These are phyloP conservation scores for Sinopyrophorus schimmeli DNA, from an alignment of 2,888 invertebrate genomes.

Conservation along the genomic window DNA sequence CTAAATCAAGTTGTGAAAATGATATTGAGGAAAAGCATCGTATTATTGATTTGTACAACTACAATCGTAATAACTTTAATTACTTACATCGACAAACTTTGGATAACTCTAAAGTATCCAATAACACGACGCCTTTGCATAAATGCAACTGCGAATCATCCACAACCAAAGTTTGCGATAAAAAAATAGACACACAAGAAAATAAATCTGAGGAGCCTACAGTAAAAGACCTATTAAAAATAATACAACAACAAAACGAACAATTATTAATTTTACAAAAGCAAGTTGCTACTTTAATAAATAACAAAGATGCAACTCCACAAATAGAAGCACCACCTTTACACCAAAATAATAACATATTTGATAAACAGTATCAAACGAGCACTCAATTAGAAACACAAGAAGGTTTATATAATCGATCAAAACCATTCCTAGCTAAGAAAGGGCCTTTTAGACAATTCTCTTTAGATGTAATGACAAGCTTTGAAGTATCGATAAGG, in stretches of 20 bases:
- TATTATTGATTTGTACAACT: conserved; percentile 19
- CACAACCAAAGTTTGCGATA: too few species aligned
- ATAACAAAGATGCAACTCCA: conserved; percentile 44
- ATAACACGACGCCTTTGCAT: neutral
- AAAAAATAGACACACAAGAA: too few species aligned
- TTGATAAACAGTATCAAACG: conserved; percentile 21
- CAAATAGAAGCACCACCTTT: conserved; percentile 37
- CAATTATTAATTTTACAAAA: conserved; percentile 66
- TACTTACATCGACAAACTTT: conserved; percentile 8
- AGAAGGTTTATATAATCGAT: conserved; percentile 36
- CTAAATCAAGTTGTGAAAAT: neutral
- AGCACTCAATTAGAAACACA: conserved; percentile 23
- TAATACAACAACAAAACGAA: conserved; percentile 69
- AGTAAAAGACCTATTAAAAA: conserved; percentile 64
- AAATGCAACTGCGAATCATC: too few species aligned
- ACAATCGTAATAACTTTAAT: conserved; percentile 33
- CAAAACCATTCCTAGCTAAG: conserved; percentile 48
- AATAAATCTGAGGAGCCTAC: conserved; percentile 62
- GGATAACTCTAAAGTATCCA: neutral
- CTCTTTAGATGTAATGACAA: conserved; percentile 73
- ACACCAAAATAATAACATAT: conserved; percentile 22
- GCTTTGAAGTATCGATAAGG: conserved; percentile 63
- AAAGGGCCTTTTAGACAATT: conserved; percentile 58
- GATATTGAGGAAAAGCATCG: conserved; percentile 12
- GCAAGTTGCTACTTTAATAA: conserved; percentile 64